A percentile compares a stretch with the other conserved stretches of the same genome.
These are phyloP conservation scores for Caenorhabditis doughertyi DNA, from an alignment of 2,888 invertebrate species.

Conservation along the genomic window DNA sequence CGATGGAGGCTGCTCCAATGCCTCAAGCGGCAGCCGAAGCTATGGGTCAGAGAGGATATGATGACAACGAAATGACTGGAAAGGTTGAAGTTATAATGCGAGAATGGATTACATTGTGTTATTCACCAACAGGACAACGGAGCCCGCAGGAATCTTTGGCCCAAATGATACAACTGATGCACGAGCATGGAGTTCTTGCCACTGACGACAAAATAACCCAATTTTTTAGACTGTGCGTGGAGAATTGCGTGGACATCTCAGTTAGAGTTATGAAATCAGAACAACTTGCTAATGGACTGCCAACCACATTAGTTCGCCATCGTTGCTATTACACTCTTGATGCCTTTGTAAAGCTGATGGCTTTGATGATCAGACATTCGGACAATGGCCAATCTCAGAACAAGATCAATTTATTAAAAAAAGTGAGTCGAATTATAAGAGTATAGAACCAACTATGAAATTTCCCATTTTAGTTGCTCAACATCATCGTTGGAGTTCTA, in stretches of 20 bases:
- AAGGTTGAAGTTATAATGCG: conserved; percentile 92
- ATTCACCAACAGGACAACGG: conserved; percentile 85
- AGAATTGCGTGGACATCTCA: conserved; percentile 95
- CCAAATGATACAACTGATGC: conserved; percentile 92
- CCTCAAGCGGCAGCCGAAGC: conserved; percentile 48
- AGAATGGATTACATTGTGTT: conserved; percentile 95
- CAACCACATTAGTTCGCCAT: conserved; percentile 87
- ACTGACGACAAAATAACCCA: conserved; percentile 97
- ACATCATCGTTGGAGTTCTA: conserved; percentile 95
- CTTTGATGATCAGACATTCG: conserved; percentile 88
- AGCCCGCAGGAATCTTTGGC: conserved; percentile 89
- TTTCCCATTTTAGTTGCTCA: conserved; percentile 86
- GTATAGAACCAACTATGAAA: not conserved
- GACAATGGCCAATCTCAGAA: conserved; percentile 94
- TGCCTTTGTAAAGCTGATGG: conserved; percentile 80
- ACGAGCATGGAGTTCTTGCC: conserved; percentile 94
- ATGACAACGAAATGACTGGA: conserved; percentile 61
- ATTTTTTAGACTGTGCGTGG: conserved; percentile 96
- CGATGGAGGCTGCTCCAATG: conserved; percentile 53
- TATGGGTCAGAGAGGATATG: conserved; percentile 47
- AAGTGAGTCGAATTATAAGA: conserved; percentile 83
- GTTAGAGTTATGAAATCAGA: conserved; percentile 86
- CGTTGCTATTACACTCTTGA: conserved; percentile 94
- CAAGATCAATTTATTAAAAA: conserved; percentile 96
- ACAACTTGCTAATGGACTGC: conserved; percentile 57